These are phyloP conservation scores for Phalanger gymnotis DNA, from an alignment of 2,797 vertebrate genomes.

Conservation along the genomic window DNA sequence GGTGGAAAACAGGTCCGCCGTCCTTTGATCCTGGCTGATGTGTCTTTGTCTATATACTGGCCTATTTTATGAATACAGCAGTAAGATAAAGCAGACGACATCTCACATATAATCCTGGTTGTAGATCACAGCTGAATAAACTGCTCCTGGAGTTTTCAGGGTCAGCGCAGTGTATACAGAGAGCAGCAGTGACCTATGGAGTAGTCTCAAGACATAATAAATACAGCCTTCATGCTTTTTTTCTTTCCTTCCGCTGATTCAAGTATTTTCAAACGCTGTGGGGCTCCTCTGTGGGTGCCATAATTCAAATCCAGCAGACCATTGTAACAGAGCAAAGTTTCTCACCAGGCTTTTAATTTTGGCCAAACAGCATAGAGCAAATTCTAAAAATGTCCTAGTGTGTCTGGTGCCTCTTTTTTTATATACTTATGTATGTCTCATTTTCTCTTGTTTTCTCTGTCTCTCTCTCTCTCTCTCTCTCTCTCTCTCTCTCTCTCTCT, in stretches of 20 bases:
- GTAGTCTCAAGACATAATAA: constrained; percentile 81
- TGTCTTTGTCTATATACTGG: not conserved
- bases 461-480: not conserved
- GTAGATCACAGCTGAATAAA: constrained; percentile 84
- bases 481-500: not conserved
- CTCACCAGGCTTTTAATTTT: constrained; percentile 65
- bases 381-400: constrained; percentile 66
- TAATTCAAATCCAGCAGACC: constrained; percentile 76
- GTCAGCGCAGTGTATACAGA: constrained; percentile 81
- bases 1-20: constrained; percentile 22
- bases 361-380: constrained; percentile 62
- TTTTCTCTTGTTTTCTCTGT: not conserved
- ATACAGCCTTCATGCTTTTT: constrained; percentile 72
- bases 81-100: constrained; percentile 65
- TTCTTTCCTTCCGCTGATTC: constrained; percentile 78
- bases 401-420: constrained; percentile 24
- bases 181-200: constrained; percentile 71
- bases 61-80: constrained; percentile 3
- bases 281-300: constrained; percentile 60
- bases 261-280: constrained; percentile 67
- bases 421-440: not conserved
- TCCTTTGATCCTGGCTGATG: not conserved
- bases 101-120: constrained; percentile 45
- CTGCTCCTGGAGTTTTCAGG: constrained; percentile 75
- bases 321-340: constrained; percentile 71